Evolutionary conservation across 2,113 vertebrate species (phyloP).

Genomic region (Hemicordylus capensis): DNA sequence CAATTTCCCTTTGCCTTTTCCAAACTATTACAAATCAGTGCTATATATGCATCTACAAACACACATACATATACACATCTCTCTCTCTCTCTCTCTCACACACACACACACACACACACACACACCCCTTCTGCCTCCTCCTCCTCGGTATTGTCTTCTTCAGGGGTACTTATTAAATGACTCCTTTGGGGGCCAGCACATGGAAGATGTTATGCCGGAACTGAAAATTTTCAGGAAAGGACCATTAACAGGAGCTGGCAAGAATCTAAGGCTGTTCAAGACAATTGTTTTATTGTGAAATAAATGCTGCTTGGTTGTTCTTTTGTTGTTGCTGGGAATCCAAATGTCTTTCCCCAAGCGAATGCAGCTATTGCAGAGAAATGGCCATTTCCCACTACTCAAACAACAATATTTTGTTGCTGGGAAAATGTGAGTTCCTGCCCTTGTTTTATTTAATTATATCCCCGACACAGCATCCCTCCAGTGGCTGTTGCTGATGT

Average conservation of each 20-base stretch:
- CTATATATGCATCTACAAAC: constrained; percentile 6
- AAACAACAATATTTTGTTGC: background rate
- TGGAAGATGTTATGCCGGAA: background rate
- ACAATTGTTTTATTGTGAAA: constrained; percentile 1
- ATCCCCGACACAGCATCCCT: too few relatives aligned
- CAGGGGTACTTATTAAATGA: background rate
- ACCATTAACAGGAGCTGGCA: background rate
- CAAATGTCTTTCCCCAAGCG: background rate
- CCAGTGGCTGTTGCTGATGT: too few relatives aligned
- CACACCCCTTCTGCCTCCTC: too few relatives aligned
- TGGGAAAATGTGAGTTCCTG: background rate
- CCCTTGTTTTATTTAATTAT: background rate
- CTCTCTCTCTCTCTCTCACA: too few relatives aligned
- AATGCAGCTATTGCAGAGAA: background rate
- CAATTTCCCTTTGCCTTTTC: constrained; percentile 33
- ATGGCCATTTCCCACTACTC: background rate
- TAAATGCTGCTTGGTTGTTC: background rate
- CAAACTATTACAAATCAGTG: constrained; percentile 52
- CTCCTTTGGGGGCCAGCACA: background rate
- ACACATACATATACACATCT: background rate
- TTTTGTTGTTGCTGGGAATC: constrained; percentile 3
- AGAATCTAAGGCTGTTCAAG: background rate
- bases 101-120: background rate
- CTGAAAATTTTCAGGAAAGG: constrained; percentile 1
- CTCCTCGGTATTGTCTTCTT: background rate